phyloP scores from a whole-genome alignment of 2,113 vertebrate species.

The Hippopotamus amphibius region DNA sequence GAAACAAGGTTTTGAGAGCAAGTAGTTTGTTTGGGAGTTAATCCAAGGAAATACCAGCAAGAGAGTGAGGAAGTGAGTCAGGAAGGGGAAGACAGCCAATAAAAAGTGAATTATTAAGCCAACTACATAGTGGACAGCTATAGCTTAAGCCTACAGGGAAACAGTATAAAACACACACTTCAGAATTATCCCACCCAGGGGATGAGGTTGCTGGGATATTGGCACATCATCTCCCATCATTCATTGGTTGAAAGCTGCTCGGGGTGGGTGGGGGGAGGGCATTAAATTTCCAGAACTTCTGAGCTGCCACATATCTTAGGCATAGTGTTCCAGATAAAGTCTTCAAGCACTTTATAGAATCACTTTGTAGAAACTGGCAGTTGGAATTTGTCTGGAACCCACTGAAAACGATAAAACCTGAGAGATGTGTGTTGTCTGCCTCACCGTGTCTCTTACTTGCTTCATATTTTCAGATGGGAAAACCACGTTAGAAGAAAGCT shows the following conservation, averaged over 20 bases:
- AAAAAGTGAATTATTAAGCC: constrained; percentile 76
- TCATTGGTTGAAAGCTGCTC: not conserved
- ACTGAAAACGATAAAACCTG: not conserved
- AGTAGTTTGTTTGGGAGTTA: constrained; percentile 62
- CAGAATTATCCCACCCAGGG: constrained; percentile 30
- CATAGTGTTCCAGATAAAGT: not conserved
- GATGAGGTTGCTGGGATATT: constrained; percentile 17
- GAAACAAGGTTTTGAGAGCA: constrained; percentile 54
- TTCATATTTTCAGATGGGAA: constrained; percentile 38
- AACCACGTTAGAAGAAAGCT: not conserved
- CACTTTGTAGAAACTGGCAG: not conserved
- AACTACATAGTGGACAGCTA: not conserved
- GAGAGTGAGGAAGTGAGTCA: constrained; percentile 60
- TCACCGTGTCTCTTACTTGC: not conserved
- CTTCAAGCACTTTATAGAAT: not conserved
- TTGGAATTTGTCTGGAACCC: not conserved
- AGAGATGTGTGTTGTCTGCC: not conserved
- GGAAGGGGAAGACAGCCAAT: constrained; percentile 63
- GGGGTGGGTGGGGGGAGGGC: too few relatives aligned
- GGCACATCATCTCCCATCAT: not conserved
- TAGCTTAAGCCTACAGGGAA: constrained; percentile 42
- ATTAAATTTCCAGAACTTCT: constrained; percentile 14
- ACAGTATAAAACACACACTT: not conserved
- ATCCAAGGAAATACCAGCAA: constrained; percentile 70
- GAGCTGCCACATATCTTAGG: not conserved